Percentiles rank a stretch among this genome's conserved stretches.
Evolutionary conservation across 2,113 vertebrate genomes (phyloP).

Genomic region (Equus quagga): DNA sequence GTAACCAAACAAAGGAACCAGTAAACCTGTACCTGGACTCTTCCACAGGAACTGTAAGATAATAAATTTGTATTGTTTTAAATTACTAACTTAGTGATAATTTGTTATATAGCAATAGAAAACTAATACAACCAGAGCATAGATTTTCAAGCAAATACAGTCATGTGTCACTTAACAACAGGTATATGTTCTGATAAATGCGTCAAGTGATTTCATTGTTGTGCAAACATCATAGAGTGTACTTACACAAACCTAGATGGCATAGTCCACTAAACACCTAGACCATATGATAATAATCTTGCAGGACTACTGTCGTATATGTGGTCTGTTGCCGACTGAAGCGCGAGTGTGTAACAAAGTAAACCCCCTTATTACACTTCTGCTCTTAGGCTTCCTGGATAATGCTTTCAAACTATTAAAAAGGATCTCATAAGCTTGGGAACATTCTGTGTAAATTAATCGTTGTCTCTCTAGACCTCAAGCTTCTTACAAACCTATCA

Average conservation of each 20-base stretch:
- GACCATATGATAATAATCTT: no score
- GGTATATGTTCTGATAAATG: no score
- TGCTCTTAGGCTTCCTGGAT: not conserved
- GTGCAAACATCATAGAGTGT: no score
- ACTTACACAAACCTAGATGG: no score
- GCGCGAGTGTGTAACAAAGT: not conserved
- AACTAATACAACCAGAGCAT: not conserved
- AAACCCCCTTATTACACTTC: not conserved
- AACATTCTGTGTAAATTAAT: not conserved
- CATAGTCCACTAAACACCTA: no score
- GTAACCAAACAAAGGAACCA: not conserved
- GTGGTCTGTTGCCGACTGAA: no score
- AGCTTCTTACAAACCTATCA: not conserved
- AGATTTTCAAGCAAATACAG: slow-evolving; percentile 11
- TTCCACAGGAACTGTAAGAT: not conserved
- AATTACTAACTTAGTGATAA: not conserved
- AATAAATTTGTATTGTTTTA: not conserved
- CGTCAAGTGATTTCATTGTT: no score
- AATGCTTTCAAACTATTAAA: not conserved
- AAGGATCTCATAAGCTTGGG: not conserved
- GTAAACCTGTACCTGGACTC: not conserved
- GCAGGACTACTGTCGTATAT: no score
- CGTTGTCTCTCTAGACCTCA: not conserved
- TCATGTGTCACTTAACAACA: no score
- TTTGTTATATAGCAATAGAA: not conserved